Base-by-base conservation (phyloP, 1,140 invertebrate genomes). In the Callitettix versicolor region DNA sequence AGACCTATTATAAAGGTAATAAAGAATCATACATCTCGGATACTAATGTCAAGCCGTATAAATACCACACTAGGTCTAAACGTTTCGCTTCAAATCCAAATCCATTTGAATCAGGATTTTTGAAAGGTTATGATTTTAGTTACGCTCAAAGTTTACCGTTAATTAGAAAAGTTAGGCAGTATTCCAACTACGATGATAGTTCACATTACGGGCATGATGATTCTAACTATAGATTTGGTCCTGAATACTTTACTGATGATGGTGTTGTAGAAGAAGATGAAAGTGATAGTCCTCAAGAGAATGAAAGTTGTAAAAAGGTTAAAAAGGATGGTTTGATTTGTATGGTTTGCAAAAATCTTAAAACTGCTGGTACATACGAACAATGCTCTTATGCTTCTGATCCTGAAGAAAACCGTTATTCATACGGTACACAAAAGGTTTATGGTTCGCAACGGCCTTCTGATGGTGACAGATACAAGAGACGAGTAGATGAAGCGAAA, bases 361-460 rank as follows among this genome's bases (percentile, higher is more conserved):
- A 81, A 65, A 83, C 76, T 0, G 81, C 81, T 17, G 81, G 77
- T 4, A 81, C 80, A 56, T 85, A 77, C 55, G 81, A 87, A 69
- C 79, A 79, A 30, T 86, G 84, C 61, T 79, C 78, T 0, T 86
- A 85, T 66, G 74, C 75, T 1, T 76, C 79, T 15, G 76, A 79
- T 58, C 83, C 84, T 0, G 78, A 80, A 60, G 80, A 81, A 54
- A 81, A 84, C 60, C 73, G 81, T 60, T 85, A 85, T 50, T 56
- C 64, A 79, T 82, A 44, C 84, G 78, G 63, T 69, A 60, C 3
- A 68, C 60, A 33, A 68, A 65, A 0, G 71, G 70, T 24, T 64
- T 74, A 72, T 26, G 72, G 72, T 0, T 63, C 38, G n/a, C 50
- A 51, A 15, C 24, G 57, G 11, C 38, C 59, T 22, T 66, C 68